A percentile compares a stretch with the other conserved stretches of the same genome.
Evolutionary conservation across 2,113 vertebrate genomes (phyloP).

Genomic region (Amazona vittata): DNA sequence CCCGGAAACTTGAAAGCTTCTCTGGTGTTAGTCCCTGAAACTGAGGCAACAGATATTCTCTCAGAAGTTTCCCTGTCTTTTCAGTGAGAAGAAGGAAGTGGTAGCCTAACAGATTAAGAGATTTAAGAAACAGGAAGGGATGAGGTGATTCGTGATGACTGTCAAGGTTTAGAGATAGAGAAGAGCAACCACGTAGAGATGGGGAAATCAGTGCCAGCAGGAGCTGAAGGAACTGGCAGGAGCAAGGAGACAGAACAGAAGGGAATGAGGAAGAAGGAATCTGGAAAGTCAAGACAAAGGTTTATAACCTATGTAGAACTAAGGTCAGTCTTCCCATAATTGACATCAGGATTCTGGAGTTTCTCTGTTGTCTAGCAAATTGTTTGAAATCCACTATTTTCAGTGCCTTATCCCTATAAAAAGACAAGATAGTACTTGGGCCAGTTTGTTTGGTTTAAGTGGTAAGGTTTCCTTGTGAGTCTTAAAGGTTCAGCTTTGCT

Average conservation of each 20-base stretch:
- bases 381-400: background rate
- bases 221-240: background rate
- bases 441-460: background rate
- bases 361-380: background rate
- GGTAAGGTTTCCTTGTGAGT: background rate
- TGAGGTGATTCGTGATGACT: background rate
- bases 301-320: background rate
- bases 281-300: background rate
- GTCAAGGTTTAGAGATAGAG: background rate
- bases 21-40: background rate
- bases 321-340: background rate
- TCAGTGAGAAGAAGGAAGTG: background rate
- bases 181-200: background rate
- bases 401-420: background rate
- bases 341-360: background rate
- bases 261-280: background rate
- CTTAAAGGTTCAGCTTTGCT: background rate
- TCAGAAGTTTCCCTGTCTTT: background rate
- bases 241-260: background rate
- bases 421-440: background rate
- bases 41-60: background rate
- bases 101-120: background rate
- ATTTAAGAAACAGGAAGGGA: background rate
- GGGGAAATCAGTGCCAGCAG: background rate
- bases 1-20: background rate